Conservation (phyloP, 2,888 invertebrate genomes). For the Zelleria hepariella region DNA sequence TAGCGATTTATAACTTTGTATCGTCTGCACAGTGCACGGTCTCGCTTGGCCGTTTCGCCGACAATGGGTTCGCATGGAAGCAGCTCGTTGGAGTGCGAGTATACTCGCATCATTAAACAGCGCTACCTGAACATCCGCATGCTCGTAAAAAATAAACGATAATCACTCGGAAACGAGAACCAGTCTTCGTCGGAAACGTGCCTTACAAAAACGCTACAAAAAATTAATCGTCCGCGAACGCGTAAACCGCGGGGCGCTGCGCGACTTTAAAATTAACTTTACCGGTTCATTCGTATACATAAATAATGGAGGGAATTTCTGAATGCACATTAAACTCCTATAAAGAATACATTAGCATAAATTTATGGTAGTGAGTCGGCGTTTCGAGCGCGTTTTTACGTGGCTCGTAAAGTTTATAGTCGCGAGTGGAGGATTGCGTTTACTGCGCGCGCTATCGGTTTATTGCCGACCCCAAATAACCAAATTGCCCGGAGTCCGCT, state of each 20-base stretch:
- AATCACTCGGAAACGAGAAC: slow-evolving; percentile 38
- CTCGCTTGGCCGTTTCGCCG: slow-evolving; percentile 17
- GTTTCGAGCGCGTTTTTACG: slow-evolving; percentile 71
- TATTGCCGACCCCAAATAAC: slow-evolving; percentile 70
- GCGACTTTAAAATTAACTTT: slow-evolving; percentile 71
- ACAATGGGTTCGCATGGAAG: slow-evolving; percentile 25
- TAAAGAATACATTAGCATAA: slow-evolving; percentile 74
- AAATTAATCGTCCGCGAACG: slow-evolving; percentile 48
- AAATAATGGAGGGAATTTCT: slow-evolving; percentile 70
- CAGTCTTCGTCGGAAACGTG: slow-evolving; percentile 37
- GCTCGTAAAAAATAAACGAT: slow-evolving; percentile 29
- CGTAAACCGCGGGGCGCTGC: slow-evolving; percentile 53
- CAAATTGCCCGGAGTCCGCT: slow-evolving; percentile 59
- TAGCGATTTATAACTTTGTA: slow-evolving; percentile 31
- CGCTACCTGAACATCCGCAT: slow-evolving; percentile 23
- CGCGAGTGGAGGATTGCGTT: slow-evolving; percentile 72
- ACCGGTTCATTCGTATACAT: slow-evolving; percentile 70
- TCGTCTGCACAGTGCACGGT: slow-evolving; percentile 18
- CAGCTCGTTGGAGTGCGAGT: slow-evolving; percentile 26
- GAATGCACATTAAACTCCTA: slow-evolving; percentile 72
- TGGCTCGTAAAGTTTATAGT: slow-evolving; percentile 72
- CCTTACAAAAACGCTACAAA: slow-evolving; percentile 39
- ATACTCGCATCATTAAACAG: slow-evolving; percentile 26
- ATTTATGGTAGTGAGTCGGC: slow-evolving; percentile 70
- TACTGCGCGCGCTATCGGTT: slow-evolving; percentile 68